These are phyloP conservation scores for Tuta absoluta DNA, from an alignment of 2,888 invertebrate genomes.

Conservation along the genomic window DNA sequence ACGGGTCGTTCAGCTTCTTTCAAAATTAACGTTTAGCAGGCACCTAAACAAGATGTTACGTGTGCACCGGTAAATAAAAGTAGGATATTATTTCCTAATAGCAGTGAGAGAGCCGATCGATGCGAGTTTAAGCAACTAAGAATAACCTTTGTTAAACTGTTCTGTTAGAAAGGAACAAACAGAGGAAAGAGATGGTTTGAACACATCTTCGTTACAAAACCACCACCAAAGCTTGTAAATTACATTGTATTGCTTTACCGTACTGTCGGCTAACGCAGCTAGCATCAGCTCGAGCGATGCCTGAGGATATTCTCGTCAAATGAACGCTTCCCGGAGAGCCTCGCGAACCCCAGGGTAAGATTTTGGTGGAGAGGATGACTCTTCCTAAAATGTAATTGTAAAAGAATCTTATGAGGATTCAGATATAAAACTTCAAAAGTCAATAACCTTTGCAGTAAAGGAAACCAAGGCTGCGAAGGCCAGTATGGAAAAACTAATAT, in stretches of 20 bases:
- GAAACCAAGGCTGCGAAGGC: too few relatives aligned
- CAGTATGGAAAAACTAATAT: too few relatives aligned
- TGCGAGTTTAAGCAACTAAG: slow-evolving; percentile 29
- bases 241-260: slow-evolving; percentile 6
- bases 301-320: not conserved
- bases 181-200: slow-evolving; percentile 18
- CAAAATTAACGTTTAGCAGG: too few relatives aligned
- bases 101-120: slow-evolving; percentile 29
- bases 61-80: too few relatives aligned
- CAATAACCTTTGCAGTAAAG: slow-evolving; percentile 2
- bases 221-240: not conserved
- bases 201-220: slow-evolving; percentile 15
- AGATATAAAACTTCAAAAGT: slow-evolving; percentile 6
- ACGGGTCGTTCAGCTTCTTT: too few relatives aligned
- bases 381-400: slow-evolving; percentile 25
- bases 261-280: not conserved
- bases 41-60: too few relatives aligned
- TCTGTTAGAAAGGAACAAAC: slow-evolving; percentile 25
- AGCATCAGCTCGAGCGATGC: not conserved
- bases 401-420: slow-evolving; percentile 5
- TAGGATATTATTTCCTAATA: slow-evolving; percentile 22
- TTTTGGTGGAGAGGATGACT: slow-evolving; percentile 11
- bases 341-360: slow-evolving; percentile 7
- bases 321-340: not conserved
- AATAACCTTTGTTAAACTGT: slow-evolving; percentile 4